Evolutionary conservation across 2,113 vertebrate species (phyloP).

Genomic region (Ivindomyrus marchei): DNA sequence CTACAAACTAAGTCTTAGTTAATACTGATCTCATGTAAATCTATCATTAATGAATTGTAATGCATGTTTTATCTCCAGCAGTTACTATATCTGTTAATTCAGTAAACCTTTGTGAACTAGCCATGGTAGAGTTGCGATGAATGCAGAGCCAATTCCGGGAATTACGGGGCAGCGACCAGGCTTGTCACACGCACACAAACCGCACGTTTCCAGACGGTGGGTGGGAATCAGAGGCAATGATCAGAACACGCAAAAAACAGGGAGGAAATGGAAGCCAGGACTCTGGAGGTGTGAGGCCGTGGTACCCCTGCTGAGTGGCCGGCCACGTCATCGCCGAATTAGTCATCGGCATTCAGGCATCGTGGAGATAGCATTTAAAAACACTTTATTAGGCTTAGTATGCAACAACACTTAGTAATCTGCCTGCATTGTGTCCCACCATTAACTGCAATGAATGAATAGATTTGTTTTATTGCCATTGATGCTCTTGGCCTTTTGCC

Average conservation of each 20-base stretch:
- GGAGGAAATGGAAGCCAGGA: neutral
- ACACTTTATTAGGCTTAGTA: neutral
- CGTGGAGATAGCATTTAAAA: neutral
- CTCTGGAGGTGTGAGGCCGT: neutral
- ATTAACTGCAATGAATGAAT: slow-evolving; percentile 8
- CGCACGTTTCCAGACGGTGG: neutral
- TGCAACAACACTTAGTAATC: neutral
- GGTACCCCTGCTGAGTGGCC: neutral
- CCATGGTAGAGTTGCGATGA: neutral
- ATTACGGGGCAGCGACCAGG: neutral
- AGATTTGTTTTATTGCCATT: neutral
- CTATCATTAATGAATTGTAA: too few species aligned
- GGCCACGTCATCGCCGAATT: neutral
- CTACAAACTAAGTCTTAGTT: too few species aligned
- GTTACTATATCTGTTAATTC: too few species aligned
- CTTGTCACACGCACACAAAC: neutral
- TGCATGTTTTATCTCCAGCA: too few species aligned
- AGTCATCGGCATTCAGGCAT: neutral
- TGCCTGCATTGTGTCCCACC: neutral
- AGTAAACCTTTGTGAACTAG: neutral
- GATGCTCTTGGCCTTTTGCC: neutral
- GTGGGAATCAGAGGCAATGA: neutral
- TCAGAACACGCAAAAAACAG: neutral
- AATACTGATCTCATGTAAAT: too few species aligned
- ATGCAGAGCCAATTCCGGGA: neutral